Base-by-base conservation (phyloP, 1,140 invertebrate species). In the Drepana arcuata region DNA sequence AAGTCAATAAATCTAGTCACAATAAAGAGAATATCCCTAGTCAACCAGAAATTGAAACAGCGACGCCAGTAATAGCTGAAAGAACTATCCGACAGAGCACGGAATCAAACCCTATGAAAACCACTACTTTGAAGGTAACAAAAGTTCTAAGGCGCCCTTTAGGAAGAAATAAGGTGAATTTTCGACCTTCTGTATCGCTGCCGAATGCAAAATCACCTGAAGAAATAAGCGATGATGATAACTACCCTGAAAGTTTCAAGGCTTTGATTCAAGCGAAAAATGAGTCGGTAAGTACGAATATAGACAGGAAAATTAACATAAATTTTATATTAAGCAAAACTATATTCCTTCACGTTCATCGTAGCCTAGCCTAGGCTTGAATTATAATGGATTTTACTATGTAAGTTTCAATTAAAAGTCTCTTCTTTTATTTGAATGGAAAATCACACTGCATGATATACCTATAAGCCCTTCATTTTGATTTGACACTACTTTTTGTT, bases 181-280 rank as follows among this genome's bases (percentile, higher is more conserved):
- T 59, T 14, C 63, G 49, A 32, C 48, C 61, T 16, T 27, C 49
- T 16, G 41, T 41, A 14, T 40, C 54, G 13, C 14, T 44, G 15
- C 75, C 71, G 57, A 30, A 34, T 18, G 63, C 66, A 52, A 35
- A 26, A 4, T 35, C 59, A 2, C 63, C 64, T 14, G 73, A 78
- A 41, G 78, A 82, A 56, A 67, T 82, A 37, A 63, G 38, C 30
- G 78, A 82, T 33, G 75, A 80, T 49, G 78, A 82, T 39, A 82
- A 82, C 36, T 82, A 82, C 55, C 78, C 75, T 21, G 71, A 63
- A 54, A 77, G 58, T 63, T 82, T 82, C 58, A 82, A 82, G 62
- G 78, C 78, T 11, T 50, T 80, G 16, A 70, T 82, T 28, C 74
- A 80, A 65, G 67, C 78, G 49, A 82, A 82, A 57, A 78, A 77